A percentile compares a stretch with the other conserved stretches of the same genome.
phyloP scores from a whole-genome alignment of 2,797 vertebrate species.

The Lateolabrax maculatus region DNA sequence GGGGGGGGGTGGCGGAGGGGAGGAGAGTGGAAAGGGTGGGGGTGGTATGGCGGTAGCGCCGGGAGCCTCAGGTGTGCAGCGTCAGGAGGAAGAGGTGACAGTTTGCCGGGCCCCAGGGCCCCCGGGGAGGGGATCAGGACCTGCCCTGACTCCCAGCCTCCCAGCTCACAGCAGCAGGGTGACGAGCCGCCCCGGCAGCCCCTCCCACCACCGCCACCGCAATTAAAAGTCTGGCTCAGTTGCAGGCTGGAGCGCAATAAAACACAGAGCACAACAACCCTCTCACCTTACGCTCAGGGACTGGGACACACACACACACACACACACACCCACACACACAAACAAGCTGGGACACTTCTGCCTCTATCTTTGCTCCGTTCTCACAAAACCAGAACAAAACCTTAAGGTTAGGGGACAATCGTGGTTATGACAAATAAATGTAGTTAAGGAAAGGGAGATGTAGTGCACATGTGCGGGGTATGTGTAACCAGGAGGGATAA shows the following conservation, averaged over 20 bases:
- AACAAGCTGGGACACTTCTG: slow-evolving; percentile 53
- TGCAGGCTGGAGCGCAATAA: slow-evolving; percentile 77
- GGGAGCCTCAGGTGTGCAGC: slow-evolving; percentile 91
- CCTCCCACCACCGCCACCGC: slow-evolving; percentile 70
- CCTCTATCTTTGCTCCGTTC: not conserved
- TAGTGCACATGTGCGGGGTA: too few relatives aligned
- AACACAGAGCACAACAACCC: slow-evolving; percentile 79
- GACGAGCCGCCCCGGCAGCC: slow-evolving; percentile 68
- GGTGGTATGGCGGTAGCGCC: slow-evolving; percentile 43
- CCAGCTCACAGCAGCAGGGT: slow-evolving; percentile 79
- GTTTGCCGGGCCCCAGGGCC: slow-evolving; percentile 85
- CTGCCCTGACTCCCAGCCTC: slow-evolving; percentile 85
- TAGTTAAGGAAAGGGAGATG: not conserved
- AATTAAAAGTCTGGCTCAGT: slow-evolving; percentile 86
- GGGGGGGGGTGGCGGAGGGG: slow-evolving; percentile 50
- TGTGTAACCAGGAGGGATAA: too few relatives aligned
- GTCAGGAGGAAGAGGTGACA: slow-evolving; percentile 91
- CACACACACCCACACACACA: slow-evolving; percentile 44
- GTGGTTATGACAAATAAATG: not conserved
- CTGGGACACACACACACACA: slow-evolving; percentile 40
- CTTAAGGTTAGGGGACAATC: not conserved
- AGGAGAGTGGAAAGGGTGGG: not conserved
- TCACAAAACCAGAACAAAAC: slow-evolving; percentile 43
- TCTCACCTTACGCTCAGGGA: slow-evolving; percentile 79
- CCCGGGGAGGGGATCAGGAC: slow-evolving; percentile 88